Conservation (phyloP, 2,797 vertebrate genomes). For the Chaenodraco wilsoni region DNA sequence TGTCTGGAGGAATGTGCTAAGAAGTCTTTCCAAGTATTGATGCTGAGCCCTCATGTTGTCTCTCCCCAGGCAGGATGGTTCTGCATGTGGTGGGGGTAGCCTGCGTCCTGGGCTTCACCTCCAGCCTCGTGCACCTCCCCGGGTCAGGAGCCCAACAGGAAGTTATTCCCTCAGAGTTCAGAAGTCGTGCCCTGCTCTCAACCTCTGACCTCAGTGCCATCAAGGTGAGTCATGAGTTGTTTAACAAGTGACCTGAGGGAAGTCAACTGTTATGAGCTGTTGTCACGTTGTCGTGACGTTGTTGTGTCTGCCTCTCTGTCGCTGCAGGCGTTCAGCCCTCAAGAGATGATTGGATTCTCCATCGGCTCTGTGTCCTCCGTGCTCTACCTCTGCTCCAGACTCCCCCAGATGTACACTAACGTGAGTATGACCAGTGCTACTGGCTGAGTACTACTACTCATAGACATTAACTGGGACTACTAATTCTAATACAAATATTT, state of each 20-base stretch:
- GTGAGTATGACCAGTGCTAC: slow-evolving; percentile 82
- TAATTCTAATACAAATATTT: neutral
- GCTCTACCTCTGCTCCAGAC: slow-evolving; percentile 91
- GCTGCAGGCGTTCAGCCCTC: slow-evolving; percentile 85
- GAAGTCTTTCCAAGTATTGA: slow-evolving; percentile 21
- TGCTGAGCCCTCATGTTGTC: slow-evolving; percentile 15
- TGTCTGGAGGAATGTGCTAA: slow-evolving; percentile 43
- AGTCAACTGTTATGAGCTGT: neutral
- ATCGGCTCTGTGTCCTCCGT: slow-evolving; percentile 91
- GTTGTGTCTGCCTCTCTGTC: slow-evolving; percentile 23
- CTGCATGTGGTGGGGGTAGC: slow-evolving; percentile 80
- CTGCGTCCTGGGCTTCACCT: slow-evolving; percentile 75
- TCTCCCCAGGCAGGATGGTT: slow-evolving; percentile 56
- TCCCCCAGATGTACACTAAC: slow-evolving; percentile 94
- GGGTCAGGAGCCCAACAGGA: neutral
- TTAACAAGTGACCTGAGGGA: slow-evolving; percentile 50
- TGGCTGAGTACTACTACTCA: neutral
- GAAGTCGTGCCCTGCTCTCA: slow-evolving; percentile 84
- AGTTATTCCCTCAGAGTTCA: slow-evolving; percentile 59
- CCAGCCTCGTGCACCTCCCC: slow-evolving; percentile 60
- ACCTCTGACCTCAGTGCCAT: neutral
- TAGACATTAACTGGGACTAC: neutral
- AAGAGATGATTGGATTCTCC: slow-evolving; percentile 89
- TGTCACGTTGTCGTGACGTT: neutral
- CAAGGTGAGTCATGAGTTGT: slow-evolving; percentile 46